Evolutionary conservation across 1,140 invertebrate species (phyloP), one percentile per base, ranked within the genome.

Genomic region (Tetragonula clypearis): DNA sequence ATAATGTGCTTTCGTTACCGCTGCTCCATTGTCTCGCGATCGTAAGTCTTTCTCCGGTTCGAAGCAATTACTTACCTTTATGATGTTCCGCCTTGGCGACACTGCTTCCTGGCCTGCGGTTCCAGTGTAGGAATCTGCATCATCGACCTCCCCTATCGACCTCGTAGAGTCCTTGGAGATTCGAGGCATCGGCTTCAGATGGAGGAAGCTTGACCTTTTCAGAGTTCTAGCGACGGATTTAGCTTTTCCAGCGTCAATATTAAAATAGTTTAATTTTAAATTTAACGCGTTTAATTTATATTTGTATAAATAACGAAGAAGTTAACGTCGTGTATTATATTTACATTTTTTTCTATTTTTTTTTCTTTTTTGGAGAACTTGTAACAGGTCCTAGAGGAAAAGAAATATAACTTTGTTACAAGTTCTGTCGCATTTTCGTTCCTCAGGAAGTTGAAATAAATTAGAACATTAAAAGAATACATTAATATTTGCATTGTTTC

Each of bases 1-100:
- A 82, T 66, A 76, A 82, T 82, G 73, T 41, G 35, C 62, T 74
- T 80, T 78, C 85, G 71, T 86, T 60, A 68, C 49, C 66, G 60
- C 23, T 58, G 21, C 23, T 72, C 62, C 60, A n/a, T 26, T 73
- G 35, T 58, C 21, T n/a, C 41, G 68, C 30, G 62, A 49, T 78
- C 56, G 53, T 60, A 71, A 71, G 76, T 62, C 41, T 49, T 84
- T 60, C 9, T 56, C 30, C 41, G 41, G 58, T 60, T 74, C n/a
- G 60, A 62, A 35, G 62, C 83, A 58, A 79, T 84, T 60, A 26
- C 56, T 80, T 80, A 80, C 66, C 35, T 79, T 60, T 53, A 60
- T 19, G 41, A n/a, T 9, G 17, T n/a, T 60, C n/a, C 3, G n/a
- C 21, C 30, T 19, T 11, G 8, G 19, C 9, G 35, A 14, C 15